Evolutionary conservation across 2,888 invertebrate genomes (phyloP), one percentile per base, ranked within the genome.

Genomic region (Schizotus pectinicornis): DNA sequence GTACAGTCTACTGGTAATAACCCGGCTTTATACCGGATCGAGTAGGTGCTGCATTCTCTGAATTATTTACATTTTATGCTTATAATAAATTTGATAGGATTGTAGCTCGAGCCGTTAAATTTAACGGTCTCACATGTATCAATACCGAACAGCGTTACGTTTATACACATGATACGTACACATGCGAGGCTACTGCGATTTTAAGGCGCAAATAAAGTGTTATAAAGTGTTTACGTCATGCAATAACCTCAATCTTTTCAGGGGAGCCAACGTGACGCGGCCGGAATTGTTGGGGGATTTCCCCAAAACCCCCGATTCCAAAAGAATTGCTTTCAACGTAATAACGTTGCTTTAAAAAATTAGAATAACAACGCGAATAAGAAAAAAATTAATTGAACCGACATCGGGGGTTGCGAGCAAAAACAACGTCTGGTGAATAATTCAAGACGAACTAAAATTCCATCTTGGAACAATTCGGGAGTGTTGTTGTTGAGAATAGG

Each of bases 31-130:
- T 54, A 22, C 46, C 12, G 47, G 38, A 46, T 52, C 53, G 53
- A 31, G 55, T 49, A 37, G 49, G 36, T 42, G 47, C 41, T 54
- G 49, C 49, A 56, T 48, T 46, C 46, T 42, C 12, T 31, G 42
- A 59, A 59, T 59, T 59, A 63, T 61, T 59, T 65, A 61, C 57
- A 61, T 65, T 65, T 63, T 63, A 65, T 56, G 59, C 43, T 59
- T 55, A 56, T 59, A 61, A 57, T 65, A 65, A 65, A 63, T 62
- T 62, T 63, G 61, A 59, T 62, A 64, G 59, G 53, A 59, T 59
- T 59, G 59, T 55, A 60, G 56, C 49, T 30, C 42, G 53, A 43
- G 46, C 51, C 51, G 51, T 56, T 56, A 56, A 56, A 56, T 51
- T 56, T 56, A 50, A 56, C 22, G 45, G 46, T 30, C 39, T 56